Base-by-base conservation (phyloP, 2,888 invertebrate genomes). In the Caenorhabditis japonica region DNA sequence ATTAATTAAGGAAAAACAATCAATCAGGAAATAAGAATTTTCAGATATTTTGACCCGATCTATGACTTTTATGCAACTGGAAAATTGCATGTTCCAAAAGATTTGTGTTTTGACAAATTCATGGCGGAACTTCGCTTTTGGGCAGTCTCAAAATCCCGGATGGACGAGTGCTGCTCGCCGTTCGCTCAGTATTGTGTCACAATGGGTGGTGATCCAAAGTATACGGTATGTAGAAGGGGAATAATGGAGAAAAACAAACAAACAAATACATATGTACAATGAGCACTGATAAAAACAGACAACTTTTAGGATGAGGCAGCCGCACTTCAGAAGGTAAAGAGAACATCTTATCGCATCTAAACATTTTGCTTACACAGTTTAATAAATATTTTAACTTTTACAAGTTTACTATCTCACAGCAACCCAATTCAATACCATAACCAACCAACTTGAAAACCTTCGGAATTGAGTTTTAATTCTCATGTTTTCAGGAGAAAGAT, bases 1-100 rank as follows among this genome's bases (percentile, higher is more conserved):
- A 53, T 61, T 61, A 61, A 61, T 61, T 46, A 53, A 19, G 23
- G 39, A 21, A 34, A 49, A 44, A 17, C 21, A 59, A 15, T 15
- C 17, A 15, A 25, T 19, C 30, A 13, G 13, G 43, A 49, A 23
- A 19, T 19, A 7, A 1, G 13, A 36, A 43, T 30, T 76, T 81
- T 39, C 71, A 85, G 85, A 61, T 86, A 86, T 52, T 86, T 86
- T 62, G 86, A 86, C 53, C 85, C 86, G 15, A 85, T 86, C 52
- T 86, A 86, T 66, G 86, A 86, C 59, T 86, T 86, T 73, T 86
- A 84, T 66, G 85, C 84, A 8, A 83, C 85, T 30, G 86, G 86
- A 21, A 85, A 85, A 68, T 73, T 86, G 36, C 86, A 86, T 68
- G 86, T 86, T 10, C 85, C 85, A 10, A 86, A 86, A 73, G 85